Conservation (phyloP, 2,888 invertebrate genomes). For the Sarcophaga carnaria region DNA sequence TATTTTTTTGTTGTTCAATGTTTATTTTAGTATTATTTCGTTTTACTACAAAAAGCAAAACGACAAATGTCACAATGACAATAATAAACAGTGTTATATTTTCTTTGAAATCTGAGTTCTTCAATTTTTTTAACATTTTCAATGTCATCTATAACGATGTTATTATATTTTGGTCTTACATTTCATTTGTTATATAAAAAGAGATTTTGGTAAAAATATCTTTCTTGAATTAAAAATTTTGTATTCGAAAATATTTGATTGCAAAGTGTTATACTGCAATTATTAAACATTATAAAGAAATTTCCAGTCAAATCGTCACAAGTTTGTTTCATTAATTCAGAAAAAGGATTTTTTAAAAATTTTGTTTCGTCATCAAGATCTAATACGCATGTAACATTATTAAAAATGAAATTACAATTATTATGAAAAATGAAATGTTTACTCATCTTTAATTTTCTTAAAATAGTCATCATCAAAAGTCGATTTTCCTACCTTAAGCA, state of each 20-base stretch:
- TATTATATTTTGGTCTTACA: background rate
- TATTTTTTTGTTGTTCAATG: too few relatives aligned
- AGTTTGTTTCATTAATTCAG: too few relatives aligned
- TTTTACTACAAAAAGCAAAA: too few relatives aligned
- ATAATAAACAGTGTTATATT: too few relatives aligned
- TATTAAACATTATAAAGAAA: conserved; percentile 16
- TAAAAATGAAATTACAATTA: background rate
- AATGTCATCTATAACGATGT: background rate
- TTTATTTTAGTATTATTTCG: too few relatives aligned
- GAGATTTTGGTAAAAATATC: conserved; percentile 20
- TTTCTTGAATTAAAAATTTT: conserved; percentile 6
- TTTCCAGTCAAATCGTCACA: background rate
- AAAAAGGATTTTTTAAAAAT: background rate
- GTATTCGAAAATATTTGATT: conserved; percentile 19
- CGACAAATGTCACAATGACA: too few relatives aligned
- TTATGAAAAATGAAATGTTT: background rate
- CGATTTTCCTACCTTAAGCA: background rate
- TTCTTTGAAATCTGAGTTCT: conserved; percentile 7
- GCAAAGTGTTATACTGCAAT: conserved; percentile 20
- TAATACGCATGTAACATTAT: background rate
- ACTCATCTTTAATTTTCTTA: background rate
- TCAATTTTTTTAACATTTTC: background rate
- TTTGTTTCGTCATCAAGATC: too few relatives aligned
- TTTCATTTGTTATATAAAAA: background rate
- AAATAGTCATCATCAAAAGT: background rate